Base-by-base conservation (phyloP, 2,797 vertebrate species). In the Clarias laeviceps region DNA sequence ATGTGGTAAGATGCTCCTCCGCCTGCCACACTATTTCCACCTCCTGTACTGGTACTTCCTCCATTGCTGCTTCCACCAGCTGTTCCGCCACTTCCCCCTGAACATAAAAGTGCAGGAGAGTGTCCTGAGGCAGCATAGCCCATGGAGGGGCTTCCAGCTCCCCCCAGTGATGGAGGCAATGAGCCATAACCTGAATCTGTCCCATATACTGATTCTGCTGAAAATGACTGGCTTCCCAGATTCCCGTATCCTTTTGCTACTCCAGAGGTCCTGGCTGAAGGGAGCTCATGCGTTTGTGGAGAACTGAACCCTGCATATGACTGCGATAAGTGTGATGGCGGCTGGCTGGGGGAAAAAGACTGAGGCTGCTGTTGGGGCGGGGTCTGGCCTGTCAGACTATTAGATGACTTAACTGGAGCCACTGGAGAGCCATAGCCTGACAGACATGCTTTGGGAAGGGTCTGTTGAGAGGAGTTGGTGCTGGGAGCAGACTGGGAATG, bases 91-190 rank as follows among this genome's bases (percentile, higher is more conserved):
- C 96, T 96, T 64, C 96, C 93, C 37, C 94, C 94, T 78, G 95
- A 96, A 82, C 95, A 94, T 0, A 97, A 93, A 88, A 98, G 96
- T 1, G 97, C 97, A 2, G 97, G 97, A 15, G 97, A 99, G 89
- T 99, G 97, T 27, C 97, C 97, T 4, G 97, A 97, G 76, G 96
- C 94, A 45, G 94, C 96, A 0, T 99, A 99, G 73, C 94, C 96
- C 72, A 98, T 91, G 0, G 97, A 98, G 0, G 97, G 97, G 89
- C 97, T 99, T 74, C 97, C 97, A 0, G 97, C 96, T 82, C 95
- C 95, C 34, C 94, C 95, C 45, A 96, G 88, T 73, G 95, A 95
- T 24, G 95, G 93, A 65, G 95, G 95, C 70, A 96, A 92, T 29
- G 95, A 95, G 61, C 94, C 94, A 89, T 96, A 96, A 69, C 95